Evolutionary conservation across 1,140 invertebrate genomes (phyloP).

Genomic region (Laupala kohalensis): DNA sequence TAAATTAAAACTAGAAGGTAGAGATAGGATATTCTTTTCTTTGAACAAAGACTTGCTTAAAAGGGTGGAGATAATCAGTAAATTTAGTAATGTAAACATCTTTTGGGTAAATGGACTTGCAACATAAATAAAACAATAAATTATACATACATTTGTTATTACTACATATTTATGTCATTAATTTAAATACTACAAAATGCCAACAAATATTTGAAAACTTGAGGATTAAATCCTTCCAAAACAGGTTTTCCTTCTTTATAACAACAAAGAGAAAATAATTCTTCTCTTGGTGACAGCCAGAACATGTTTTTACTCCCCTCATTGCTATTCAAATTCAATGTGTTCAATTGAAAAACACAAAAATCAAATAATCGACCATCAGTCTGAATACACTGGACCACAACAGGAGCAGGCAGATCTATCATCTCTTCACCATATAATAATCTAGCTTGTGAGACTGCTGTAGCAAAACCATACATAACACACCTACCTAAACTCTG

Average conservation of each 20-base stretch:
- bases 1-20: too few relatives aligned
- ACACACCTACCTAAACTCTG: conserved; percentile 54
- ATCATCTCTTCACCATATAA: conserved; percentile 53
- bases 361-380: conserved; percentile 64
- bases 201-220: conserved; percentile 60
- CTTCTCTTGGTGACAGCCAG: conserved; percentile 50
- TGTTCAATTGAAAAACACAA: conserved; percentile 74
- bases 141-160: too few relatives aligned
- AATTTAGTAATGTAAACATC: too few relatives aligned
- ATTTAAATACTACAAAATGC: too few relatives aligned
- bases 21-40: too few relatives aligned
- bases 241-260: conserved; percentile 47
- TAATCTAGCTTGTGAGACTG: conserved; percentile 52
- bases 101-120: too few relatives aligned
- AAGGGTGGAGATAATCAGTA: too few relatives aligned
- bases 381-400: conserved; percentile 64
- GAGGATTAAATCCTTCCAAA: conserved; percentile 58
- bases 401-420: conserved; percentile 59
- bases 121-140: too few relatives aligned
- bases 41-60: too few relatives aligned
- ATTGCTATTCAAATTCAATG: conserved; percentile 46
- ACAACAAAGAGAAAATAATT: conserved; percentile 50
- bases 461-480: conserved; percentile 55
- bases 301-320: conserved; percentile 62
- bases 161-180: too few relatives aligned